Conservation (phyloP, 2,888 invertebrate genomes). For the Heliconius cydno region DNA sequence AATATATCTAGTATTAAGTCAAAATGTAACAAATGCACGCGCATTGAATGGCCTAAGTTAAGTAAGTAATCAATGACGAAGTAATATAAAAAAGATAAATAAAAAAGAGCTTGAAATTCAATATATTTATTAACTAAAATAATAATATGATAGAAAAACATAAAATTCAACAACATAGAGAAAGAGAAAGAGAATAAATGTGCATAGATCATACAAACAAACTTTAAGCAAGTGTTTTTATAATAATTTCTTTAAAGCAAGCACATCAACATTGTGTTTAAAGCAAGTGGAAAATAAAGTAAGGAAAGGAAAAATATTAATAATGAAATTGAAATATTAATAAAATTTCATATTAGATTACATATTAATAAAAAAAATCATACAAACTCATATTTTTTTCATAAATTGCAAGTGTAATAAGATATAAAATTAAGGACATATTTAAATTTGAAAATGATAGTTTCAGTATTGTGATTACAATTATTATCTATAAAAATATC, state of each 20-base stretch:
- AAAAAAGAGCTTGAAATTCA: slow-evolving; percentile 46
- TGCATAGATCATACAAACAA: slow-evolving; percentile 11
- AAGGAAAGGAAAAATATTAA: too few relatives aligned
- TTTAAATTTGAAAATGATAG: background rate
- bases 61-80: background rate
- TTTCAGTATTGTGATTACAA: background rate
- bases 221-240: background rate
- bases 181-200: background rate
- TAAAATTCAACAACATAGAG: slow-evolving; percentile 24
- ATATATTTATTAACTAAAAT: slow-evolving; percentile 68
- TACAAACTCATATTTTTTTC: too few relatives aligned
- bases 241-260: background rate
- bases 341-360: too few relatives aligned
- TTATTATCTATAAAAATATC: background rate
- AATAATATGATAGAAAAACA: slow-evolving; percentile 50
- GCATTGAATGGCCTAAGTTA: background rate
- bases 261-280: slow-evolving; percentile 1
- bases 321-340: too few relatives aligned
- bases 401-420: too few relatives aligned
- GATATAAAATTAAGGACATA: background rate
- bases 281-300: background rate
- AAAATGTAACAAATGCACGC: too few relatives aligned
- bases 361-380: too few relatives aligned
- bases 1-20: too few relatives aligned
- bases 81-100: background rate